These are phyloP conservation scores for Mugil cephalus DNA, from an alignment of 2,113 vertebrate species.

Conservation along the genomic window DNA sequence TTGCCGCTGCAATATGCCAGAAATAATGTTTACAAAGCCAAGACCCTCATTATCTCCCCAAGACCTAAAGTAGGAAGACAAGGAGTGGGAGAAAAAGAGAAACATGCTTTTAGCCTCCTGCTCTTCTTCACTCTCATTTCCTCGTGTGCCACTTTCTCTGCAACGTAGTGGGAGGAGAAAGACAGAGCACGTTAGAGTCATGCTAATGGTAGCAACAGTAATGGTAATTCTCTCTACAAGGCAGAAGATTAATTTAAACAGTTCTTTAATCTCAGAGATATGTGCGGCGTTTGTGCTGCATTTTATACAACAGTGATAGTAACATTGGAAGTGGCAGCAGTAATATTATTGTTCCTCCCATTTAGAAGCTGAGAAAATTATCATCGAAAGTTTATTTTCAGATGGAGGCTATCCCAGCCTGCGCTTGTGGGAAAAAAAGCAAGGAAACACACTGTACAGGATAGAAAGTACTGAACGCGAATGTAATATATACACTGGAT, in stretches of 20 bases:
- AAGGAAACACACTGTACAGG: background rate
- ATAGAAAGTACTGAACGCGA: too few species aligned
- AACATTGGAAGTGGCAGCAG: background rate
- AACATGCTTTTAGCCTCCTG: conserved; percentile 74
- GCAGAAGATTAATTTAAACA: conserved; percentile 15
- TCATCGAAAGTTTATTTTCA: too few species aligned
- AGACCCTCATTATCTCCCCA: conserved; percentile 79
- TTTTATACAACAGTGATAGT: background rate
- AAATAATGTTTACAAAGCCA: conserved; percentile 86
- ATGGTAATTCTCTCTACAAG: conserved; percentile 31
- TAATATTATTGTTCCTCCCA: background rate
- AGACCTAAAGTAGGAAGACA: conserved; percentile 66
- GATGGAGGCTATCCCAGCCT: too few species aligned
- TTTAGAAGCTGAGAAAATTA: too few species aligned
- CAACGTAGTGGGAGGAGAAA: conserved; percentile 22
- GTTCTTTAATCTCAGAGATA: conserved; percentile 23
- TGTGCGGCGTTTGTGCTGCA: background rate
- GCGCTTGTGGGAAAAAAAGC: background rate
- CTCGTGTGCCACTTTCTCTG: conserved; percentile 46
- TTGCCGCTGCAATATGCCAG: conserved; percentile 81
- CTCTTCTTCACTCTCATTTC: conserved; percentile 57
- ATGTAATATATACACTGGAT: too few species aligned
- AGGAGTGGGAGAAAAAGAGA: conserved; percentile 42
- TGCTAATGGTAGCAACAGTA: conserved; percentile 30
- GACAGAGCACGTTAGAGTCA: conserved; percentile 18